A percentile compares a stretch with the other conserved stretches of the same genome.
Conservation (phyloP, 92 coral and sea anemone genomes). For the Paragorgia papillata region DNA sequence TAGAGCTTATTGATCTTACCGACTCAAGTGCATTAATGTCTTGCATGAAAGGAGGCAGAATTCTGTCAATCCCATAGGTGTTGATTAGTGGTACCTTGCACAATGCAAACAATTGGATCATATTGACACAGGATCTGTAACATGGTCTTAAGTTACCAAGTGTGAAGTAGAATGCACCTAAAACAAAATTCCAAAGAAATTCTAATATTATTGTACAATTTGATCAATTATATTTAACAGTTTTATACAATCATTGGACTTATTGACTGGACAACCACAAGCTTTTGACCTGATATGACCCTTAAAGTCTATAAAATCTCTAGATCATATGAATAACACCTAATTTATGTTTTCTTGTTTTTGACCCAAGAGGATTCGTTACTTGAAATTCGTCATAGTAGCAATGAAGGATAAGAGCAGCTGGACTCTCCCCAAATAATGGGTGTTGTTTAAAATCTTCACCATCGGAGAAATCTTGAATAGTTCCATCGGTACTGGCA, state of each 20-base stretch:
- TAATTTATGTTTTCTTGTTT: too few species aligned
- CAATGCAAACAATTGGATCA: conserved; percentile 65
- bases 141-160: conserved; percentile 68
- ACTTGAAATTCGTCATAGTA: conserved; percentile 77
- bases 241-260: neutral
- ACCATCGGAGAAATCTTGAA: conserved; percentile 70
- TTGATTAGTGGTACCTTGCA: conserved; percentile 53
- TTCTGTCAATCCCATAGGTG: conserved; percentile 67
- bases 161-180: conserved; percentile 74
- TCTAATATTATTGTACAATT: too few species aligned
- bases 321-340: too few species aligned
- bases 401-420: conserved; percentile 64
- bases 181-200: too few species aligned
- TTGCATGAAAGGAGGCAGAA: conserved; percentile 63
- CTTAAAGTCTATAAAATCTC: too few species aligned
- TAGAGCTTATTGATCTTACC: conserved; percentile 57
- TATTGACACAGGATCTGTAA: conserved; percentile 59
- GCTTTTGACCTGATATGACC: neutral
- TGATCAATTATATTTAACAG: too few species aligned
- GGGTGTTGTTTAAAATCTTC: conserved; percentile 48
- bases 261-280: neutral
- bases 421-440: conserved; percentile 54
- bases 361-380: conserved; percentile 58
- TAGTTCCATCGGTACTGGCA: conserved; percentile 51
- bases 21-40: conserved; percentile 62